These are phyloP conservation scores for Synanthedon andrenaeformis DNA, from an alignment of 2,888 invertebrate genomes.

Conservation along the genomic window DNA sequence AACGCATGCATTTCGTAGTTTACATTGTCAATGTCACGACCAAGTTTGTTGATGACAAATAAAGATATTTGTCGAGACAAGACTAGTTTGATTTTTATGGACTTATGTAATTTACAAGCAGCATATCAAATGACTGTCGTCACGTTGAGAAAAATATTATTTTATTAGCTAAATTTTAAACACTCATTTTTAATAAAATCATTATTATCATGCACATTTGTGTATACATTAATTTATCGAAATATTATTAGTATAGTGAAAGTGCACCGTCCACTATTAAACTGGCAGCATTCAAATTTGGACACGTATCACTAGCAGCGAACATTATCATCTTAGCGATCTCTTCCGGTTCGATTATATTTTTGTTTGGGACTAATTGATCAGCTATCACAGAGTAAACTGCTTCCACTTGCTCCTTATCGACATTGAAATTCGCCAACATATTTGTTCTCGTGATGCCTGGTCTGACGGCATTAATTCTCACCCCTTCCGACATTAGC, in stretches of 20 bases:
- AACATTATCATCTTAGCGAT: conserved; percentile 39
- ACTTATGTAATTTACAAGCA: no score
- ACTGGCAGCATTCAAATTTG: conserved; percentile 33
- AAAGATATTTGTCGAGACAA: no score
- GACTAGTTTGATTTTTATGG: no score
- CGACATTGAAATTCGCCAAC: conserved; percentile 33
- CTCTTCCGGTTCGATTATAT: conserved; percentile 38
- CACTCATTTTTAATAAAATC: no score
- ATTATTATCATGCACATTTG: no score
- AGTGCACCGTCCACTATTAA: conserved; percentile 32
- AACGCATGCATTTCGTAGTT: no score
- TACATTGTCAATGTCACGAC: no score
- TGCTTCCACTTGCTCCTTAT: conserved; percentile 24
- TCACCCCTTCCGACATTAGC: conserved; percentile 32
- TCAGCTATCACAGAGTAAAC: conserved; percentile 26
- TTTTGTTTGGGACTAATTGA: conserved; percentile 23
- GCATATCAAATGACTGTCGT: no score
- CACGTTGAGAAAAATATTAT: no score
- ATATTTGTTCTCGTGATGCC: conserved; percentile 41
- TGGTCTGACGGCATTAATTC: conserved; percentile 45
- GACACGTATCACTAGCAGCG: conserved; percentile 31
- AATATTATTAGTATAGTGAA: conserved; percentile 15
- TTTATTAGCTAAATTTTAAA: no score
- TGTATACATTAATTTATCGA: no score
- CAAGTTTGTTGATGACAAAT: no score